phyloP scores from a whole-genome alignment of 2,113 vertebrate species.

The Tragelaphus scriptus region DNA sequence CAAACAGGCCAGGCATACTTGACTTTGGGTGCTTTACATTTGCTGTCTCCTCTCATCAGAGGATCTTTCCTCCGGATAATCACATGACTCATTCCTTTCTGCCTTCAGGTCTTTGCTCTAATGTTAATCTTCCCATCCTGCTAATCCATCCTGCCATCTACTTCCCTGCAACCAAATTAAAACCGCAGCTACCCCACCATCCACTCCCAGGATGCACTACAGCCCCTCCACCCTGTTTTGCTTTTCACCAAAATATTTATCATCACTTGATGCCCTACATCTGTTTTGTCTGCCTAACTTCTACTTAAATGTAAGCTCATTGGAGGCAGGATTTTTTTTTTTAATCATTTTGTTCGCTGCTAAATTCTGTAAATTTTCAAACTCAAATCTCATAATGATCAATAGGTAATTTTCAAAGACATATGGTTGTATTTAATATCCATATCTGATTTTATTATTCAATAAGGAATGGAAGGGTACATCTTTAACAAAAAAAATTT shows the following conservation, averaged over 20 bases:
- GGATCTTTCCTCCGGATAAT: background rate
- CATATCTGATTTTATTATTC: background rate
- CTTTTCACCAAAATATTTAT: background rate
- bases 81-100: background rate
- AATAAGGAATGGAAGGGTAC: background rate
- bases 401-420: background rate
- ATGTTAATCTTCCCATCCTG: background rate
- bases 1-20: background rate
- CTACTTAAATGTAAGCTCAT: background rate
- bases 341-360: background rate
- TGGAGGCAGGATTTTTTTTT: background rate
- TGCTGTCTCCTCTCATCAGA: background rate
- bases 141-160: background rate
- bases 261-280: background rate
- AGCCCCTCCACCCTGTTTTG: background rate
- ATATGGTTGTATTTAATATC: background rate
- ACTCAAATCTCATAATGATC: background rate
- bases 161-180: background rate
- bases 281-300: background rate
- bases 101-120: background rate
- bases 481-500: background rate
- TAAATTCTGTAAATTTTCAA: background rate
- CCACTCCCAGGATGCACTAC: background rate
- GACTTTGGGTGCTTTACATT: background rate
- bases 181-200: background rate